Base-by-base conservation (phyloP, 2,113 vertebrate genomes). In the Monopterus albus region DNA sequence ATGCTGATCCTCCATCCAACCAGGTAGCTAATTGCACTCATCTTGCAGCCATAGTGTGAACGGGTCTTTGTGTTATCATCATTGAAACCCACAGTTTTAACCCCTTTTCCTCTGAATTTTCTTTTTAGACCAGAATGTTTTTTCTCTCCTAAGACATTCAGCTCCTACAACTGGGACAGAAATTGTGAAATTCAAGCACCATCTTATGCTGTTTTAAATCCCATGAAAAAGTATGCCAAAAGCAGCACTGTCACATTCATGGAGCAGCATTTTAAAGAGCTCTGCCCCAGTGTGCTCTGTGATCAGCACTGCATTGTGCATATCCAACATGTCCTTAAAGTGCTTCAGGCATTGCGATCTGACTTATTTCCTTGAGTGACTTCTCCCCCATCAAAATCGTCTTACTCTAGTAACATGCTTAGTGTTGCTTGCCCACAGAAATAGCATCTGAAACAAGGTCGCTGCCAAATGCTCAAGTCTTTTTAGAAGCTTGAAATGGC, bases 341-440 rank as follows among this genome's bases (percentile, higher is more conserved):
- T 64, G 81, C 80, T 85, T 38, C 39, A 77, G 79, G 80, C 85
- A 58, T 67, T 64, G 40, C 42, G 40, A 90, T 88, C 81, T 82
- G 87, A 87, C 88, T 93, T 90, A 84, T 88, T 87, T 87, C 83
- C 81, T 79, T 83, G 71, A 88, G 81, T 85, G 79, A 89, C 67
- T 86, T 86, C 81, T 72, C 75, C 72, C 67, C 70, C 81, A 79
- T 91, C 78, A 83, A 85, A 90, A 91, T 81, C 56, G 57, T 83
- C 87, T 88, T 87, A 87, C 79, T 88, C 75, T 84, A 66, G 65
- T 92, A 91, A 89, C 87, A 60, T 87, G 89, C 87, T 91, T 90
- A 90, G 86, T 62, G 76, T 76, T 86, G 85, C 86, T 83, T 86
- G 63, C 66, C 79, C 77, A 83, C 86, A 81, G 83, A 87, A 92